phyloP scores from a whole-genome alignment of 2,113 vertebrate genomes.

The Anoura caudifer region DNA sequence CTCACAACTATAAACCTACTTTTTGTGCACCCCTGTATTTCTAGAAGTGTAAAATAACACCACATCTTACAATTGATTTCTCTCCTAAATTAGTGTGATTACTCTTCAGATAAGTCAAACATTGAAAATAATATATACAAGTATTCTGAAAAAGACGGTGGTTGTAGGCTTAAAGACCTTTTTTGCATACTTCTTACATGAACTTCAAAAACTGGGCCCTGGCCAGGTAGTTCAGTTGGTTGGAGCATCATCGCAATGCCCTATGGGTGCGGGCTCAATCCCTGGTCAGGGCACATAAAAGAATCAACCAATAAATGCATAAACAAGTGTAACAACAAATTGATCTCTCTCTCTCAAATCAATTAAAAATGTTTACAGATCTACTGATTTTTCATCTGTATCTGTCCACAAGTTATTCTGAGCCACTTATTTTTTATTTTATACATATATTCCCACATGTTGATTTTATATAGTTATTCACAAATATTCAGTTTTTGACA shows the following conservation, averaged over 20 bases:
- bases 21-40: neutral
- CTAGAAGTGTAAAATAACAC: constrained; percentile 42
- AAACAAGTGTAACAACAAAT: too few relatives aligned
- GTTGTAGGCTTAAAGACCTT: neutral
- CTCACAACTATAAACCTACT: neutral
- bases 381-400: neutral
- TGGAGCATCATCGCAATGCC: too few relatives aligned
- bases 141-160: neutral
- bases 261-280: too few relatives aligned
- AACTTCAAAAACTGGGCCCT: neutral
- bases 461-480: neutral
- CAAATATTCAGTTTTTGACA: neutral
- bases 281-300: too few relatives aligned
- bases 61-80: constrained; percentile 54
- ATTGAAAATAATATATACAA: neutral
- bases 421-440: neutral
- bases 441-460: neutral
- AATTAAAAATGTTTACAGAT: too few relatives aligned
- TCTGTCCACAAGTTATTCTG: neutral
- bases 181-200: neutral
- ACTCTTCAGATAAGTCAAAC: neutral
- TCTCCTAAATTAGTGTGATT: constrained; percentile 25
- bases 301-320: too few relatives aligned
- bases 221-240: too few relatives aligned
- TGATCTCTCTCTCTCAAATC: too few relatives aligned